Conservation (phyloP, 1,140 invertebrate species). For the Brachionus asplanchnoidis region DNA sequence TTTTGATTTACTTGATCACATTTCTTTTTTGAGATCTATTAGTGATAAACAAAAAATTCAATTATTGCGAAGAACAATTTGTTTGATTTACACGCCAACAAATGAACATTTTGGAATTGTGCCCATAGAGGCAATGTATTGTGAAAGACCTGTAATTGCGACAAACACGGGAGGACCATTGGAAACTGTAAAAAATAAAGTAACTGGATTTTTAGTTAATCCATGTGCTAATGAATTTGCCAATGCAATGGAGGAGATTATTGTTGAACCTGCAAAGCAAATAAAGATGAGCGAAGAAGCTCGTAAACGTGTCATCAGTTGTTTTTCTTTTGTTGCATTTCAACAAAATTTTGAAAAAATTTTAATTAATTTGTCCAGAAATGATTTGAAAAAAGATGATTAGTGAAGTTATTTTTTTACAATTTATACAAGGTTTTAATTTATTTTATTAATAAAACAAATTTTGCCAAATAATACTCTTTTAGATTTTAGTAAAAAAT, state of each 20-base stretch:
- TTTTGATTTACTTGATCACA: conserved; percentile 60
- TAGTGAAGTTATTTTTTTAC: background rate
- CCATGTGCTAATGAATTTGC: conserved; percentile 67
- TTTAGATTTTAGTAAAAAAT: too few species aligned
- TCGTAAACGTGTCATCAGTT: conserved; percentile 65
- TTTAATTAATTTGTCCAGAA: background rate
- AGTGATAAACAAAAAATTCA: conserved; percentile 76
- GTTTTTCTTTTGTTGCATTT: conserved; percentile 76
- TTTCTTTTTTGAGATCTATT: conserved; percentile 67
- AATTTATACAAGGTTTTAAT: background rate
- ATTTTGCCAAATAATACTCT: too few species aligned
- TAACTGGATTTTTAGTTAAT: conserved; percentile 82
- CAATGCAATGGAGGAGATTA: conserved; percentile 69
- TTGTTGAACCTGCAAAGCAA: conserved; percentile 60
- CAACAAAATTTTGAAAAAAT: conserved; percentile 51
- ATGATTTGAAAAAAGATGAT: background rate
- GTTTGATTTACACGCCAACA: conserved; percentile 86
- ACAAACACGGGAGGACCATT: conserved; percentile 87
- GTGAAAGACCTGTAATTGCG: conserved; percentile 84
- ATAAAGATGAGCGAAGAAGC: conserved; percentile 68
- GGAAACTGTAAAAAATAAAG: conserved; percentile 80
- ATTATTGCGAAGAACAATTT: conserved; percentile 68
- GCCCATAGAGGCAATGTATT: conserved; percentile 95
- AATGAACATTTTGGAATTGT: conserved; percentile 99
- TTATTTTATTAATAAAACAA: background rate